A percentile compares a stretch with the other conserved stretches of the same genome.
phyloP scores from a whole-genome alignment of 2,888 invertebrate species.

The Eilema caniola region DNA sequence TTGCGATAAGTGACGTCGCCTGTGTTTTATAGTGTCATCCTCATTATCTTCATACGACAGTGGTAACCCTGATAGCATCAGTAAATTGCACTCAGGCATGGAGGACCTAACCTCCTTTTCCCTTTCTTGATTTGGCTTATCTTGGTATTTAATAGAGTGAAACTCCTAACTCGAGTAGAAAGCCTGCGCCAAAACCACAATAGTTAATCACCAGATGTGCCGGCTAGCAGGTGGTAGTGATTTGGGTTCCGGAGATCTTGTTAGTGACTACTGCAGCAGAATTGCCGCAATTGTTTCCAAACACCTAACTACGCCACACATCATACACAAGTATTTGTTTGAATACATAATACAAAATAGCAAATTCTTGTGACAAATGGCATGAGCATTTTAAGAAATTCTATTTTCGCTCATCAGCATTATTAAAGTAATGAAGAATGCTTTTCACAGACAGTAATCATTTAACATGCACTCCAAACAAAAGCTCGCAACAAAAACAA shows the following conservation, averaged over 20 bases:
- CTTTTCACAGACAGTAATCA: slow-evolving; percentile 1
- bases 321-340: not conserved
- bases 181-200: not conserved
- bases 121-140: no score
- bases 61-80: not conserved
- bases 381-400: not conserved
- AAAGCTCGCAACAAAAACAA: slow-evolving; percentile 26
- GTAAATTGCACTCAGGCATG: not conserved
- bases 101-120: no score
- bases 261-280: no score
- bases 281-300: not conserved
- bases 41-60: not conserved
- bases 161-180: not conserved
- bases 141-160: no score
- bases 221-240: not conserved
- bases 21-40: no score
- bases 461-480: slow-evolving; percentile 18
- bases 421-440: not conserved
- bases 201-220: not conserved
- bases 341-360: not conserved
- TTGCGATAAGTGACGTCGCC: not conserved
- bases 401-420: not conserved
- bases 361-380: not conserved
- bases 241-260: not conserved
- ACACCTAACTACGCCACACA: not conserved